Conservation (phyloP, 2,113 vertebrate species). For the Oophaga pumilio region DNA sequence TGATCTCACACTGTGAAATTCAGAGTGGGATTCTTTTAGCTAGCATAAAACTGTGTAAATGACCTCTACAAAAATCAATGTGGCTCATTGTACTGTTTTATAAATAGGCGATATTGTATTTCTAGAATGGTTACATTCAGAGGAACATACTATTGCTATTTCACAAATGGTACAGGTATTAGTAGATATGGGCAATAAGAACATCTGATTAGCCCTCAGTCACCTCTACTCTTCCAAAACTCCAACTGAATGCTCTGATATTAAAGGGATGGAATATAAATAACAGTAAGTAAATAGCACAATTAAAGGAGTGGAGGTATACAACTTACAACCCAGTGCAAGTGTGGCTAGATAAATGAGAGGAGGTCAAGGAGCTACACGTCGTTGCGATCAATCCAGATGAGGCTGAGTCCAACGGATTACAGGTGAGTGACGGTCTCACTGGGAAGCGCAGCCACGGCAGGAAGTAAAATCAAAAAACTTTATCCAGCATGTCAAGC, state of each 20-base stretch:
- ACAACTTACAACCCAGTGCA: too few species aligned
- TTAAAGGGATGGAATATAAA: too few species aligned
- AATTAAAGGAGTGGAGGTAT: too few species aligned
- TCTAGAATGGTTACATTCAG: neutral
- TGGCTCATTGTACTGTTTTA: neutral
- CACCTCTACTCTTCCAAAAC: neutral
- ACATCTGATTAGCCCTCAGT: neutral
- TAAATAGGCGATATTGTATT: neutral
- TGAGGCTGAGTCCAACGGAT: too few species aligned
- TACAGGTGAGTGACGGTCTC: too few species aligned
- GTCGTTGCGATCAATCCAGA: too few species aligned
- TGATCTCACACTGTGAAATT: conserved; percentile 29
- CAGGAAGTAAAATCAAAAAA: too few species aligned
- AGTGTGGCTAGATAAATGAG: too few species aligned
- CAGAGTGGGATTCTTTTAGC: conserved; percentile 1
- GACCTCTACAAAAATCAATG: conserved; percentile 9
- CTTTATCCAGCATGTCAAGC: too few species aligned
- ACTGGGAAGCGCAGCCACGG: too few species aligned
- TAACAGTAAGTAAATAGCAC: too few species aligned
- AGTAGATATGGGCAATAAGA: neutral
- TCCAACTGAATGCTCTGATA: neutral
- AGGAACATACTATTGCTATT: neutral
- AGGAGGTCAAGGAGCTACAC: too few species aligned
- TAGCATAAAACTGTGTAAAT: neutral
- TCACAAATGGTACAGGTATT: conserved; percentile 23